Conservation (phyloP, 2,888 invertebrate species). For the Euspilapteryx auroguttella region DNA sequence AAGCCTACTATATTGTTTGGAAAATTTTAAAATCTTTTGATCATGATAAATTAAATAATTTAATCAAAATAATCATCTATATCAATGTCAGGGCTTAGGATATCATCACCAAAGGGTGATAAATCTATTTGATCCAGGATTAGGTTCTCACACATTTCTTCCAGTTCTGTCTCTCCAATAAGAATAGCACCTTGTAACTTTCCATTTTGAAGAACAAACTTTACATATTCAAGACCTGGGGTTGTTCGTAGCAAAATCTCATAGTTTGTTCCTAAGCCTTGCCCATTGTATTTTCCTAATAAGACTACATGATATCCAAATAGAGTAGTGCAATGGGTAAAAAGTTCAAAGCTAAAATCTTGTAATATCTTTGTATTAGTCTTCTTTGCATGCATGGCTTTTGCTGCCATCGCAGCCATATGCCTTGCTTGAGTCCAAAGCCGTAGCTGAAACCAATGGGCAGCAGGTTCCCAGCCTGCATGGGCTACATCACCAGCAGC, state of each 20-base stretch:
- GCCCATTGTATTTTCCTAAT: conserved; percentile 91
- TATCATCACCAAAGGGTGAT: conserved; percentile 83
- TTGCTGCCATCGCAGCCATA: conserved; percentile 94
- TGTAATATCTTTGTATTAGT: conserved; percentile 68
- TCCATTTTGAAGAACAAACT: conserved; percentile 83
- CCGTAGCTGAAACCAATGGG: conserved; percentile 93
- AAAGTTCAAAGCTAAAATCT: conserved; percentile 97
- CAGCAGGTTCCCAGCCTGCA: conserved; percentile 74
- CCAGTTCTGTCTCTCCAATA: conserved; percentile 95
- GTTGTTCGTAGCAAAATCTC: conserved; percentile 86
- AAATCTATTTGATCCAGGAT: conserved; percentile 94
- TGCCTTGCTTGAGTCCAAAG: conserved; percentile 98
- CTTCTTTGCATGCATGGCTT: conserved; percentile 75
- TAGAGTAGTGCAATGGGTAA: conserved; percentile 93
- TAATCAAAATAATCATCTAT: conserved; percentile 99
- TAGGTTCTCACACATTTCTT: conserved; percentile 97
- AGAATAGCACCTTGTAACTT: conserved; percentile 90
- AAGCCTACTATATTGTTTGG: too few species aligned
- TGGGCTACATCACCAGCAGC: conserved; percentile 95
- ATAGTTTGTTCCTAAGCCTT: conserved; percentile 77
- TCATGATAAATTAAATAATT: too few species aligned
- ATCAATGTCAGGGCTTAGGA: conserved; percentile 93
- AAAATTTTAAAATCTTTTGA: too few species aligned
- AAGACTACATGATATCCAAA: conserved; percentile 93
- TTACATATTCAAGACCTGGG: conserved; percentile 79